Evolutionary conservation across 2,888 invertebrate genomes (phyloP).

Genomic region (Darwinula stevensoni): DNA sequence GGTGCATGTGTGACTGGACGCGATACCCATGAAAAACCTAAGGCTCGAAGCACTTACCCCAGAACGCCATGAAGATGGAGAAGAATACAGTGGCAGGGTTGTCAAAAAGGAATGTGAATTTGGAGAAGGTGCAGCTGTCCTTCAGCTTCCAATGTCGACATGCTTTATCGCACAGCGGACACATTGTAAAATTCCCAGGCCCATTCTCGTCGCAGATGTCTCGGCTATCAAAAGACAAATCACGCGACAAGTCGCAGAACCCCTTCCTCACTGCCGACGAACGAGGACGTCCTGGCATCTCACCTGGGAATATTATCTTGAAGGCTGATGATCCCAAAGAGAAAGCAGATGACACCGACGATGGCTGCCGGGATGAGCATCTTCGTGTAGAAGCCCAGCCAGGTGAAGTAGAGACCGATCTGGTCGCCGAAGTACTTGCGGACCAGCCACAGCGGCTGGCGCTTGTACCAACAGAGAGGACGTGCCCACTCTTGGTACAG

Average conservation of each 20-base stretch:
- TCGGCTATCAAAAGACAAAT: slow-evolving; percentile 24
- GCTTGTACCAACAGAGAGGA: slow-evolving; percentile 62
- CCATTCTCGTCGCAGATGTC: slow-evolving; percentile 41
- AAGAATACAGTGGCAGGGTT: slow-evolving; percentile 83
- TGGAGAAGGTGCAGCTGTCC: slow-evolving; percentile 67
- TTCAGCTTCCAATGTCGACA: slow-evolving; percentile 54
- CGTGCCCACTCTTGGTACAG: slow-evolving; percentile 78
- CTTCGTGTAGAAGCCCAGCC: slow-evolving; percentile 74
- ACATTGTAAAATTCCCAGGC: slow-evolving; percentile 53
- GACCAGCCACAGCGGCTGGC: slow-evolving; percentile 66
- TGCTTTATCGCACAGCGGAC: slow-evolving; percentile 69
- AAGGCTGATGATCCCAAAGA: slow-evolving; percentile 55
- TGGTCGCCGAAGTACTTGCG: slow-evolving; percentile 72
- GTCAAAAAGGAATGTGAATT: slow-evolving; percentile 68
- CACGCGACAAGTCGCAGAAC: too few species aligned
- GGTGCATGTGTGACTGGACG: too few species aligned
- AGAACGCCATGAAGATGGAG: slow-evolving; percentile 82
- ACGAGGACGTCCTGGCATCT: too few species aligned
- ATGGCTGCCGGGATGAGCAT: slow-evolving; percentile 60
- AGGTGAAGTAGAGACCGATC: slow-evolving; percentile 66
- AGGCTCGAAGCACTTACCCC: too few species aligned
- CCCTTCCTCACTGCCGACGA: too few species aligned
- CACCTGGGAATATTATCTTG: slow-evolving; percentile 47
- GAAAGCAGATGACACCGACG: slow-evolving; percentile 54
- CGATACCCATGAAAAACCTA: too few species aligned